Base-by-base conservation (phyloP, 2,888 invertebrate species). In the Deilephila porcellus region DNA sequence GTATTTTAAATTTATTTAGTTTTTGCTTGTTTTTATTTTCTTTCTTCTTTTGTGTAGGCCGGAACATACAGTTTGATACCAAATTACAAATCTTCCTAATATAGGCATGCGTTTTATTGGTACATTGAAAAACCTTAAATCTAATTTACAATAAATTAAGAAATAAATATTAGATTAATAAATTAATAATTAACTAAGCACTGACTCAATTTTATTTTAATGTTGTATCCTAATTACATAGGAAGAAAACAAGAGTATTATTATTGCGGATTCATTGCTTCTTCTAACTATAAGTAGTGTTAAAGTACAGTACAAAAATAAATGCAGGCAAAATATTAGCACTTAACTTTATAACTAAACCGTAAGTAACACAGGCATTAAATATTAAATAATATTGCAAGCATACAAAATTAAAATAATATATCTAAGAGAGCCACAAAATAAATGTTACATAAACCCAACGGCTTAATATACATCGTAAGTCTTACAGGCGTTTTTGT, bases 101-200 rank as follows among this genome's bases (percentile, higher is more conserved):
- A 52, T 25, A 25, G 17, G 45, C 67, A 52, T 67, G 52, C 67
- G 20, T 20, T 45, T 64, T 71, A 19, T 56, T 71, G 53, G 70
- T 59, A 71, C 11, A 71, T 37, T 37, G 34, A 7, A n/a, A 29
- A 34, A 59, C 7, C 20, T 34, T 34, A 60, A 70, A 34, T 37
- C 62, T 60, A 71, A 72, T 71, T 74, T 76, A 76, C 19, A 75
- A 76, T 74, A 73, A 76, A 62, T 74, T 76, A 73, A 76, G n/a
- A 70, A 74, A 76, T 76, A 76, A 76, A 74, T 74, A 76, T 71
- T 73, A 71, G 25, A 34, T 32, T 56, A 53, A 56, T 71, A 71
- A 71, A 71, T 71, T 71, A 71, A 25, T 34, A 53, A 71, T 56
- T 56, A 56, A 71, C 70, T 71, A 71, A 71, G 67, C 70, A 14